Conservation (phyloP, 2,888 invertebrate genomes). For the Acrobasis suavella region DNA sequence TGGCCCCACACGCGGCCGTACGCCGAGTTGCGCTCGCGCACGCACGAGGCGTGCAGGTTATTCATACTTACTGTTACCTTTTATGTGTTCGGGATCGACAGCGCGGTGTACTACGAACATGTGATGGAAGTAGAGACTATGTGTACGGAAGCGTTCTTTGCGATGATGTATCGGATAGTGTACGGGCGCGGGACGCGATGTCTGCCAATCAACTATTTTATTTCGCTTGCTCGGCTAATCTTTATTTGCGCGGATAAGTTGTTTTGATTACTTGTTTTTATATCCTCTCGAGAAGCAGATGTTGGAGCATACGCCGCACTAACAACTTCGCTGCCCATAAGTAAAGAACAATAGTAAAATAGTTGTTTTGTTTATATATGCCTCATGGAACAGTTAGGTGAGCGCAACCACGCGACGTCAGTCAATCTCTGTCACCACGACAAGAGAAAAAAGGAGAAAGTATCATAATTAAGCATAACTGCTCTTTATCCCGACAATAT, state of each 20-base stretch:
- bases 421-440: too few species aligned
- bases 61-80: background rate
- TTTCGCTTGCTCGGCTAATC: conserved; percentile 11
- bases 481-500: too few species aligned
- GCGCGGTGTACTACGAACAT: background rate
- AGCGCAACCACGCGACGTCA: too few species aligned
- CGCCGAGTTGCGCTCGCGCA: background rate
- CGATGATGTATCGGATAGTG: background rate
- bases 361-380: too few species aligned
- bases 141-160: background rate
- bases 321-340: too few species aligned
- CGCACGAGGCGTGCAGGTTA: conserved; percentile 3
- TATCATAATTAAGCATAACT: too few species aligned
- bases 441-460: too few species aligned
- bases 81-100: conserved; percentile 11
- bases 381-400: too few species aligned
- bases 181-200: background rate
- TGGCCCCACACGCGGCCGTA: background rate
- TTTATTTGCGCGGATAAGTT: conserved; percentile 9
- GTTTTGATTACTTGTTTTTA: too few species aligned
- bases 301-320: too few species aligned
- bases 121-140: background rate
- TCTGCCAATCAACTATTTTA: conserved; percentile 1
- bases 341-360: too few species aligned
- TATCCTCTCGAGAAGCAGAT: too few species aligned